phyloP scores from a whole-genome alignment of 2,888 invertebrate genomes.

The Phanerotoma sp. region DNA sequence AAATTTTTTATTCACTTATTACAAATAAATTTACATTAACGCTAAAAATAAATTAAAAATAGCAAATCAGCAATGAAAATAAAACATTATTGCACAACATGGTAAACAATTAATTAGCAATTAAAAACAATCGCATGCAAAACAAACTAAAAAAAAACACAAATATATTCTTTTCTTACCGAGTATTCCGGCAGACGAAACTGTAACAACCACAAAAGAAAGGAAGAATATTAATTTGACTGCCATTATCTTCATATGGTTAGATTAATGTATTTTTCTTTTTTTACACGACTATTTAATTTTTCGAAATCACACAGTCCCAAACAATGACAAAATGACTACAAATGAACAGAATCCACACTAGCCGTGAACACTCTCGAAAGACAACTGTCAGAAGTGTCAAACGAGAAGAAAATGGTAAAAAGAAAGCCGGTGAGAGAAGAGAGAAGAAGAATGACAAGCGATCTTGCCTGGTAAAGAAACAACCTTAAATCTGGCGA shows the following conservation, averaged over 20 bases:
- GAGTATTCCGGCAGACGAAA: constrained; percentile 51
- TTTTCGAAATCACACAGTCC: background rate
- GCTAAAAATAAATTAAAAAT: no score
- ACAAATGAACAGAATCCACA: background rate
- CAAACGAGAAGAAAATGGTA: constrained; percentile 28
- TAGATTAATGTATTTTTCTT: no score
- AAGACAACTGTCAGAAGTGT: constrained; percentile 23
- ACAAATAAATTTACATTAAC: no score
- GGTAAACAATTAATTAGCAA: no score
- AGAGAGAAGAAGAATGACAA: constrained; percentile 18
- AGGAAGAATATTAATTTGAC: constrained; percentile 43
- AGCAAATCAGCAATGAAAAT: no score
- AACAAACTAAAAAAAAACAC: background rate
- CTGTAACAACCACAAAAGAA: constrained; percentile 41
- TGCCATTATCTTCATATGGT: constrained; percentile 37
- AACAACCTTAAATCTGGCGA: constrained; percentile 54
- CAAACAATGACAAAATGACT: background rate
- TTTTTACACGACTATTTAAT: constrained; percentile 6
- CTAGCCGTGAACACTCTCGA: constrained; percentile 1
- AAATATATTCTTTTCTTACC: constrained; percentile 52
- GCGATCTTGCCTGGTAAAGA: constrained; percentile 50
- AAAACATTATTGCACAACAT: no score
- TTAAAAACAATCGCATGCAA: no score
- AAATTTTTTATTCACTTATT: background rate
- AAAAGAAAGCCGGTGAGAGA: constrained; percentile 8